Conservation (phyloP, 53 echinoderm and acorn worm species). For the Stichopus horrens region DNA sequence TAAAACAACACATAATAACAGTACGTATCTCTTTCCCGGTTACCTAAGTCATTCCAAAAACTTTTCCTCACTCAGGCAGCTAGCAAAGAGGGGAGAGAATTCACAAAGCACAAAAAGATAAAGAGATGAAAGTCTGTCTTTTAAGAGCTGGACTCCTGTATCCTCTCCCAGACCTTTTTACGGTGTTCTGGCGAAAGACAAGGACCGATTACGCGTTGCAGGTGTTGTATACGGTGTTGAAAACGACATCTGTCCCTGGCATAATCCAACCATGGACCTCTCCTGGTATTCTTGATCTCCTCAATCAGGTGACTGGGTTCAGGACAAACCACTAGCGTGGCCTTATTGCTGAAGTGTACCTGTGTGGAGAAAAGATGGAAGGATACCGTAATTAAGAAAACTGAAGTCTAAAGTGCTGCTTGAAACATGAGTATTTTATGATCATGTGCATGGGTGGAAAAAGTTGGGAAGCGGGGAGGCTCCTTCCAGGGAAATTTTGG, state of each 20-base stretch:
- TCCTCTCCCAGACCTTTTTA: constrained; percentile 43
- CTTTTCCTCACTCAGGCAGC: too few species aligned
- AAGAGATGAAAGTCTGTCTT: too few species aligned
- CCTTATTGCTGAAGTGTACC: constrained; percentile 66
- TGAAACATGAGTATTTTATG: neutral
- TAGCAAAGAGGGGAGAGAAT: too few species aligned
- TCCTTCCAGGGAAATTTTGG: too few species aligned
- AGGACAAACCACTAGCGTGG: constrained; percentile 49
- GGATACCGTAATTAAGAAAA: neutral
- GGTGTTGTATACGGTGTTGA: constrained; percentile 52
- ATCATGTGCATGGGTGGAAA: neutral
- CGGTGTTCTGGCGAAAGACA: constrained; percentile 62
- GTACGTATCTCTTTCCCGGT: too few species aligned
- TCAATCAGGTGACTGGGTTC: constrained; percentile 52
- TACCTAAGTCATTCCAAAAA: too few species aligned
- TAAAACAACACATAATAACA: too few species aligned
- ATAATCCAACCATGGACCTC: constrained; percentile 69
- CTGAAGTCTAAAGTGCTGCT: too few species aligned
- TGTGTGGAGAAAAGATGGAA: constrained; percentile 16
- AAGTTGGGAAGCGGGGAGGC: too few species aligned
- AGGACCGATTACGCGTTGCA: constrained; percentile 46
- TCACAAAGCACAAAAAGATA: too few species aligned
- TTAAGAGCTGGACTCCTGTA: neutral
- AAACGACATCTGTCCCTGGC: constrained; percentile 76
- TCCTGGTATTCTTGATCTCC: constrained; percentile 58